Evolutionary conservation across 2,797 vertebrate species (phyloP).

Genomic region (Falco rusticolus): DNA sequence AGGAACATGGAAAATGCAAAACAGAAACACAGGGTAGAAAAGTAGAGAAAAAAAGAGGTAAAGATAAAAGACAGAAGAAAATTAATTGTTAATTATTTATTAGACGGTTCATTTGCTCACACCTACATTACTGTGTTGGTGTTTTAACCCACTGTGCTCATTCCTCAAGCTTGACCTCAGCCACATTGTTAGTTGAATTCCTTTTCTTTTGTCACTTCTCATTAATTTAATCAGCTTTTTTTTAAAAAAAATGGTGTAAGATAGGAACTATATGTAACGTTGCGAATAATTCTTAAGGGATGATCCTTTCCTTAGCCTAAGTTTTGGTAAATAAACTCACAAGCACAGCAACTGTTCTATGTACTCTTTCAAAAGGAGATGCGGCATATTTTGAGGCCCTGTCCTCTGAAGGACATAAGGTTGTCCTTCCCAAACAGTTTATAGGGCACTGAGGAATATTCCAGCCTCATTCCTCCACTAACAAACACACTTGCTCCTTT

Average conservation of each 20-base stretch:
- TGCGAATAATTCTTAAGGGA: not conserved
- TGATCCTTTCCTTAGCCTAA: not conserved
- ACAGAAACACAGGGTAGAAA: conserved; percentile 39
- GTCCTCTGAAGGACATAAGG: not conserved
- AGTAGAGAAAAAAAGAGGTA: conserved; percentile 21
- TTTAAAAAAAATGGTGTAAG: not conserved
- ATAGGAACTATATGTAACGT: not conserved
- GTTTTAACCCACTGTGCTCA: conserved; percentile 62
- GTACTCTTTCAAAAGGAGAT: not conserved
- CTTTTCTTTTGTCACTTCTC: conserved; percentile 59
- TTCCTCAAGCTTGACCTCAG: conserved; percentile 60
- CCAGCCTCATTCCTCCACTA: not conserved
- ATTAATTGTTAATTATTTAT: conserved; percentile 78
- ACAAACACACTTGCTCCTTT: not conserved
- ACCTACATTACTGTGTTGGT: conserved; percentile 62
- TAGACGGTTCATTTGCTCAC: conserved; percentile 73
- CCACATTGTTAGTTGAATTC: conserved; percentile 3
- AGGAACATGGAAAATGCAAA: conserved; percentile 63
- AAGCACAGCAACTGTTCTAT: not conserved
- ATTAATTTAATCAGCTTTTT: conserved; percentile 60
- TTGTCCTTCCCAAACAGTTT: not conserved
- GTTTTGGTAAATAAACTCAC: not conserved
- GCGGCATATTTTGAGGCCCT: not conserved
- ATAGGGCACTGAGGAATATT: accelerated
- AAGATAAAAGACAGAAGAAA: conserved; percentile 72